A percentile compares a stretch with the other conserved stretches of the same genome.
Evolutionary conservation across 2,113 vertebrate genomes (phyloP).

Genomic region (Peromyscus leucopus): DNA sequence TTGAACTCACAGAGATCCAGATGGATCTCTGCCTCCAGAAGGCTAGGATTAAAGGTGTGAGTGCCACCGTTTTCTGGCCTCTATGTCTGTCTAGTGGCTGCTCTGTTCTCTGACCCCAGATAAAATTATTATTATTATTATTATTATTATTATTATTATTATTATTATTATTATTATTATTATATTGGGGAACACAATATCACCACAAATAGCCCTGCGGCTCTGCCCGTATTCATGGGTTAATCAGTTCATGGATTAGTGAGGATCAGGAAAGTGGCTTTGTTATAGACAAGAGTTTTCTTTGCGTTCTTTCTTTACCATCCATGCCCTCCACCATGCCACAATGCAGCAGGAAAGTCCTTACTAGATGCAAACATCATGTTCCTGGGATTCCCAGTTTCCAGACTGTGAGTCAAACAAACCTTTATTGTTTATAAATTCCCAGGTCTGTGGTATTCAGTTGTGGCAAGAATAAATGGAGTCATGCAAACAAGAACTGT

Average conservation of each 20-base stretch:
- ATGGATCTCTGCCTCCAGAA: too few relatives aligned
- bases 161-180: too few relatives aligned
- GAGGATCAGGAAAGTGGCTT: neutral
- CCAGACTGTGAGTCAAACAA: neutral
- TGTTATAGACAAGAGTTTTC: neutral
- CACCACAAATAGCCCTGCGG: too few relatives aligned
- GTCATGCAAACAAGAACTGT: neutral
- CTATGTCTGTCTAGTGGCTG: too few relatives aligned
- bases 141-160: too few relatives aligned
- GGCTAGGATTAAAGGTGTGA: too few relatives aligned
- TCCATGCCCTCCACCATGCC: too few relatives aligned
- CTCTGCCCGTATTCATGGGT: neutral
- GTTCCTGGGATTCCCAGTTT: neutral
- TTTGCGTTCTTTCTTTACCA: neutral
- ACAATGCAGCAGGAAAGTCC: neutral
- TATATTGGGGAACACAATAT: too few relatives aligned
- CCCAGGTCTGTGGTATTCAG: neutral
- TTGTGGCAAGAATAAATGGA: neutral
- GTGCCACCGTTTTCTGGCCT: too few relatives aligned
- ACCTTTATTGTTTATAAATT: neutral
- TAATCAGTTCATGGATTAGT: neutral
- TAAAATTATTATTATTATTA: too few relatives aligned
- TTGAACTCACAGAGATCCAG: too few relatives aligned
- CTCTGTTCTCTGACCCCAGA: too few relatives aligned
- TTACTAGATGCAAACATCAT: neutral